These are phyloP conservation scores for Eristalis intricaria DNA, from an alignment of 2,888 invertebrate species.

Conservation along the genomic window DNA sequence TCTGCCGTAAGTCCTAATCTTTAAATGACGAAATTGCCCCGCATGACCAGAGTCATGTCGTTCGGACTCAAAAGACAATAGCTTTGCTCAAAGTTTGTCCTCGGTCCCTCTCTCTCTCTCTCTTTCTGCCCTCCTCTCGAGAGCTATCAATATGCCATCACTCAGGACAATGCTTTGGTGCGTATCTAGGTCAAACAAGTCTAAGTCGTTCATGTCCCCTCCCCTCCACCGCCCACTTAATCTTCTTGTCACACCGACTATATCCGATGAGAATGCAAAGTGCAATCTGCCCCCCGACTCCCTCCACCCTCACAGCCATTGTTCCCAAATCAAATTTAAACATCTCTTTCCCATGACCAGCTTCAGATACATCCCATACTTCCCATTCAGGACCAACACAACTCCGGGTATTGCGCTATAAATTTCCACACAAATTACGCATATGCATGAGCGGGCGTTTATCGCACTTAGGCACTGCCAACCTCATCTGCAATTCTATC, in stretches of 20 bases:
- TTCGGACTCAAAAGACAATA: too few relatives aligned
- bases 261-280: not conserved
- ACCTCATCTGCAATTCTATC: constrained; percentile 57
- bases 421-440: constrained; percentile 26
- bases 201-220: not conserved
- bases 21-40: too few relatives aligned
- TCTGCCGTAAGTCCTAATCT: too few relatives aligned
- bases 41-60: too few relatives aligned
- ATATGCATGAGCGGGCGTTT: constrained; percentile 24
- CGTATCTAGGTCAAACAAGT: not conserved
- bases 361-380: not conserved
- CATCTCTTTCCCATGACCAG: not conserved
- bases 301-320: not conserved
- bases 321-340: not conserved
- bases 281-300: not conserved
- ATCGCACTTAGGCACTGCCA: constrained; percentile 34
- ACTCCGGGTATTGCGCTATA: constrained; percentile 14
- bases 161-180: not conserved
- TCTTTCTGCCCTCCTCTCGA: too few relatives aligned
- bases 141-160: too few relatives aligned
- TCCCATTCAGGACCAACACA: not conserved
- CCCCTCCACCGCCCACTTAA: not conserved
- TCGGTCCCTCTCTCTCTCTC: too few relatives aligned
- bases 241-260: not conserved
- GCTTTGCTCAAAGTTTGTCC: too few relatives aligned